Evolutionary conservation across 2,888 invertebrate species (phyloP).

Genomic region (Graphium colonna): DNA sequence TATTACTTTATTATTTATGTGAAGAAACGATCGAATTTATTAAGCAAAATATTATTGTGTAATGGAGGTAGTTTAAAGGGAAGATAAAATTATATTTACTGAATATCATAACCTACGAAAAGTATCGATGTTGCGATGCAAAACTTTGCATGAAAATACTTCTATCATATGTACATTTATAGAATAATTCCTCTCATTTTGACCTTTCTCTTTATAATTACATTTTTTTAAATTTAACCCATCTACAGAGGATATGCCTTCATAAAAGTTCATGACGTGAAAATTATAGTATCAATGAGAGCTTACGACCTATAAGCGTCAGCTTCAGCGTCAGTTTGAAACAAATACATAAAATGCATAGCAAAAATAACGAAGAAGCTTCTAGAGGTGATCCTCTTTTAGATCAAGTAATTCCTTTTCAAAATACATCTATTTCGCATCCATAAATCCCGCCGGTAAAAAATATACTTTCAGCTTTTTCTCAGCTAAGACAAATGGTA

Average conservation of each 20-base stretch:
- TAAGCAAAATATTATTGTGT: conserved; percentile 11
- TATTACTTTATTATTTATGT: too few relatives aligned
- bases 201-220: conserved; percentile 71
- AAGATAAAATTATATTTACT: conserved; percentile 34
- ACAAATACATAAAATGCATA: conserved; percentile 49
- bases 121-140: conserved; percentile 22
- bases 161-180: conserved; percentile 71
- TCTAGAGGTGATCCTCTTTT: conserved; percentile 28
- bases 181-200: conserved; percentile 77
- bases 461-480: conserved; percentile 56
- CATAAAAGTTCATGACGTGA: conserved; percentile 33
- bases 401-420: conserved; percentile 27
- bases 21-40: background rate
- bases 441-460: conserved; percentile 57
- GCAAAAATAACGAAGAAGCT: conserved; percentile 63
- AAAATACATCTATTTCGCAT: conserved; percentile 37
- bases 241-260: conserved; percentile 69
- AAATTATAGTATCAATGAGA: conserved; percentile 26
- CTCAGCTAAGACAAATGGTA: conserved; percentile 28
- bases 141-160: conserved; percentile 49
- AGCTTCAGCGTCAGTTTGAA: conserved; percentile 39
- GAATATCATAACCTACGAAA: conserved; percentile 36
- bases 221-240: conserved; percentile 47
- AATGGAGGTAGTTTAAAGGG: conserved; percentile 43
- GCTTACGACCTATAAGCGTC: conserved; percentile 39